Evolutionary conservation across 2,113 vertebrate genomes (phyloP), one percentile per base, ranked within the genome.

Genomic region (Crotophaga sulcirostris): DNA sequence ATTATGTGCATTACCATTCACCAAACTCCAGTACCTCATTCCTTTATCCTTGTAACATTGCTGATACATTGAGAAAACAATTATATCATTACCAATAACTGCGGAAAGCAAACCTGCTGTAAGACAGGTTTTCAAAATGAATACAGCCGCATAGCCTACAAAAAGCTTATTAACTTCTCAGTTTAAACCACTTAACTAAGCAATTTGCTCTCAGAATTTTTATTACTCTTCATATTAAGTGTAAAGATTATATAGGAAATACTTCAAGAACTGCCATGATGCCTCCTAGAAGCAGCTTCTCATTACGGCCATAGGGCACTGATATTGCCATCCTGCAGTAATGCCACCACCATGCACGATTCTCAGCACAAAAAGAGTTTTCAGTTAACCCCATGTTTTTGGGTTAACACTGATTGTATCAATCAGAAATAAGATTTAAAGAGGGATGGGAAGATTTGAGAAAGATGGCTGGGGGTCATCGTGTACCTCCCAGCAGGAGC

Each of bases 291-390:
- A 31, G 63, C 84, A 31, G 87, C 20, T 56, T 5, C 66, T 4
- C 58, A 4, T 3, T 1, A 3, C 6, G 34, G 62, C 69, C 11
- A 40, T 1, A 6, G 36, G 58, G 16, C 72, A 34, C 11, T 2
- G 5, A 2, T 0, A 0, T 2, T 3, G 33, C 8, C 44, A 5
- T 4, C 84, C 33, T 1, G n/a, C 47, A 16, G 62, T 3, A 6
- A 18, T 0, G 33, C 54, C 26, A 4, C 6, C 29, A 1, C 58
- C 3, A 1, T 0, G 9, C 28, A 12, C 14, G 6, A 45, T 21
- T 6, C 47, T 10, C 68, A 16, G 55, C 36, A 1, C 0, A 0
- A 29, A 17, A 49, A 11, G 17, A 45, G 18, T 49, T 49, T 23
- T 49, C 9, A 11, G 47, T 23, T 49, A 49, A 49, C 18, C 47